phyloP scores from a whole-genome alignment of 2,888 invertebrate genomes.

The Oligia strigilis region DNA sequence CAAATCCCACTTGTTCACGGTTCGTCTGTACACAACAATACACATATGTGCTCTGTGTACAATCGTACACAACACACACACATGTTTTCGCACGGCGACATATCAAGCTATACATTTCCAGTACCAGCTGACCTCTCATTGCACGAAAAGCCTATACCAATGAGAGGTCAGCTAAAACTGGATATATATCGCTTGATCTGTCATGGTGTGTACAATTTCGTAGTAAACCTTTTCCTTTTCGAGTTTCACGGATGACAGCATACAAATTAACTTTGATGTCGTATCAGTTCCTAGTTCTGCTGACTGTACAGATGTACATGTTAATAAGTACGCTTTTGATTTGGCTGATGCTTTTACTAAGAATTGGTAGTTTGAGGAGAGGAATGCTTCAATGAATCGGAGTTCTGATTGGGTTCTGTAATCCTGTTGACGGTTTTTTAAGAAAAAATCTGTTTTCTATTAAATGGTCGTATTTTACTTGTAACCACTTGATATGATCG shows the following conservation, averaged over 20 bases:
- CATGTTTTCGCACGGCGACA: neutral
- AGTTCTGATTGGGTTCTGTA: neutral
- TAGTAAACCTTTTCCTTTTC: conserved; percentile 59
- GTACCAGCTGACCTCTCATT: neutral
- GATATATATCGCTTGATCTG: neutral
- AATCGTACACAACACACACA: conserved; percentile 23
- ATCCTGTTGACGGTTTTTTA: neutral
- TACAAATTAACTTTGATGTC: conserved; percentile 73
- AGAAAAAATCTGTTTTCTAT: neutral
- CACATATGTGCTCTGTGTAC: conserved; percentile 32
- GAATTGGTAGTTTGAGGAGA: neutral
- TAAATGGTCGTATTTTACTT: neutral
- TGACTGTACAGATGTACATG: conserved; percentile 21
- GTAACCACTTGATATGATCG: too few species aligned
- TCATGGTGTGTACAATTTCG: conserved; percentile 5
- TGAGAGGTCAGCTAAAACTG: neutral
- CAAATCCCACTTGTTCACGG: conserved; percentile 53
- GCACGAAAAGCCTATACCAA: neutral
- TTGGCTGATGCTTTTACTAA: conserved; percentile 2
- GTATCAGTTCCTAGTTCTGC: conserved; percentile 38
- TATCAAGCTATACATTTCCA: neutral
- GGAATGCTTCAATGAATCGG: neutral
- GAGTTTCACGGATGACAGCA: conserved; percentile 75
- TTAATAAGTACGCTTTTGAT: neutral
- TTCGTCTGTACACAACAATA: conserved; percentile 52